Base-by-base conservation (phyloP, 2,113 vertebrate genomes). In the Osmerus eperlanus region DNA sequence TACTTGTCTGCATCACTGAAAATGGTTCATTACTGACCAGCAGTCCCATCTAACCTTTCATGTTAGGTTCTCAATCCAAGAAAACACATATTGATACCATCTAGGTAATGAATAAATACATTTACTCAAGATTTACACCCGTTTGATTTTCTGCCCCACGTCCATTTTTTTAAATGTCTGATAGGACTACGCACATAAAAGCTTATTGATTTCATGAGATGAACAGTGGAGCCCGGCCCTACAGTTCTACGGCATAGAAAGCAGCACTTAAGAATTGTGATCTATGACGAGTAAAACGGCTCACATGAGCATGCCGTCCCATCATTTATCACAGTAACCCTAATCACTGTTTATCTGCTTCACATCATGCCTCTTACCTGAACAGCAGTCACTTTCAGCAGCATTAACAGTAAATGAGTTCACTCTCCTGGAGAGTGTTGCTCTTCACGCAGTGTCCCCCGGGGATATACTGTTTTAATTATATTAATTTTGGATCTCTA, bases 291-390 rank as follows among this genome's bases (percentile, higher is more conserved):
- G 79, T 80, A 81, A 87, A 89, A 87, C 79, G 83, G 75, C 83
- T 81, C 79, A 75, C 86, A 75, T 74, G 85, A 83, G 83, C 79
- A 25, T 75, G 72, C 36, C 41, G 83, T 83, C 87, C 86, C 83
- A 83, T 81, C 87, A 90, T 90, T 90, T 87, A 88, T 89, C 85
- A 84, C 64, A 6, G 72, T 77, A 79, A 86, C 79, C 4, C 59
- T 90, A 89, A 90, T 86, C 85, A 88, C 78, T 88, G 87, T 89
- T 90, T 89, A 90, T 90, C 87, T 87, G 84, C 81, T 89, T 87
- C 77, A 68, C 85, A 87, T 86, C 82, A 81, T 81, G 78, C 82
- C 78, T 86, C 73, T 78, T 82, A 89, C 85, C 89, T 88, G 82
- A 82, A 70, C 77, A 70, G 78, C 80, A 80, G 74, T 87, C 79